These are phyloP conservation scores for Pocillopora damicornis DNA, from an alignment of 64 coral and sea anemone genomes.

Conservation along the genomic window DNA sequence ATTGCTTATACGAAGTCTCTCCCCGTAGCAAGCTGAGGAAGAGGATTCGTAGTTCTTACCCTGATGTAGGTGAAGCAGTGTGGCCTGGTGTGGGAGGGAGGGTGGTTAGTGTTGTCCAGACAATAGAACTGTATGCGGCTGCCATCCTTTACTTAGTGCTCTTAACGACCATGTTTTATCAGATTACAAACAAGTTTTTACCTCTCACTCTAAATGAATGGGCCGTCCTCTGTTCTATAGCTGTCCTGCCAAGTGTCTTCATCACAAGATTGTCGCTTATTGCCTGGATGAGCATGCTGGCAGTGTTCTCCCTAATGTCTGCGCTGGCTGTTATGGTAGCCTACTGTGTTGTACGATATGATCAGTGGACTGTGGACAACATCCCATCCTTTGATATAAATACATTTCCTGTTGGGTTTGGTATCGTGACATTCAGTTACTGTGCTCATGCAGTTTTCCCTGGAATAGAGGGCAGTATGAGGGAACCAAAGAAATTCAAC, in stretches of 20 bases:
- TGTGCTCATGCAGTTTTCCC: constrained; percentile 95
- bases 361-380: constrained; percentile 58
- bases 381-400: constrained; percentile 64
- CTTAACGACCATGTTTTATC: constrained; percentile 79
- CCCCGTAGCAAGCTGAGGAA: constrained; percentile 83
- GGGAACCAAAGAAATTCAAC: constrained; percentile 72
- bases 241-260: constrained; percentile 79
- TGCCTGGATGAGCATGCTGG: constrained; percentile 97
- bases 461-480: constrained; percentile 92
- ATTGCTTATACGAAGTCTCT: constrained; percentile 86
- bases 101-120: constrained; percentile 77
- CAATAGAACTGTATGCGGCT: constrained; percentile 82
- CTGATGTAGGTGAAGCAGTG: constrained; percentile 86
- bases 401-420: constrained; percentile 89
- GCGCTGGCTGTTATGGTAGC: constrained; percentile 65
- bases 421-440: constrained; percentile 90
- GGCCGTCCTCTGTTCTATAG: constrained; percentile 70
- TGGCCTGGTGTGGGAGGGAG: constrained; percentile 84
- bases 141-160: constrained; percentile 77
- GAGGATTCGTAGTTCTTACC: constrained; percentile 74
- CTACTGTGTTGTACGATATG: constrained; percentile 63
- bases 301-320: constrained; percentile 88
- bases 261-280: constrained; percentile 81
- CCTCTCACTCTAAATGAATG: constrained; percentile 69
- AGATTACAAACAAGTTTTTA: constrained; percentile 71